Evolutionary conservation across 2,113 vertebrate genomes (phyloP).

Genomic region (Corythaixoides concolor): DNA sequence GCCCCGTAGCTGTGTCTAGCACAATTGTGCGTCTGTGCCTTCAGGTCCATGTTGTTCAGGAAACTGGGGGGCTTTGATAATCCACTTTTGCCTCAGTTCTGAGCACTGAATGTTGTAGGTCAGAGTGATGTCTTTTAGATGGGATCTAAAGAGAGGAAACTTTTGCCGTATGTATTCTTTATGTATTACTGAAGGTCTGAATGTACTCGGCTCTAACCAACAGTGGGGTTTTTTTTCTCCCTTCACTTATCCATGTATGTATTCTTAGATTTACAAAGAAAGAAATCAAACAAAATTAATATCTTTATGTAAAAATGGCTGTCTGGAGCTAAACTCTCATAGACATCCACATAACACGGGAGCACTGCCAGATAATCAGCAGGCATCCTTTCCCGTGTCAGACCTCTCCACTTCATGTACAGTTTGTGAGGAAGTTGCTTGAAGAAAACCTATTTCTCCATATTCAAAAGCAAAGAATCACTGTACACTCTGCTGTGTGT

Average conservation of each 20-base stretch:
- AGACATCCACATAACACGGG: neutral
- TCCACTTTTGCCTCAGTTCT: neutral
- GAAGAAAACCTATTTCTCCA: neutral
- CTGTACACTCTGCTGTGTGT: neutral
- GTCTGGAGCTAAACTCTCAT: neutral
- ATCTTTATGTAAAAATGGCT: neutral
- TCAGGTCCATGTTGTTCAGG: neutral
- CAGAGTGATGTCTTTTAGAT: neutral
- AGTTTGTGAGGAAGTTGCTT: neutral
- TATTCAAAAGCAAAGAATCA: neutral
- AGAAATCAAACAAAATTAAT: neutral
- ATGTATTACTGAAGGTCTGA: neutral
- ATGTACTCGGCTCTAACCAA: neutral
- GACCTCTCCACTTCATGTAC: neutral
- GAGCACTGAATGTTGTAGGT: neutral
- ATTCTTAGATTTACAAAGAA: neutral
- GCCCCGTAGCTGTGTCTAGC: neutral
- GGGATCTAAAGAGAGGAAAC: neutral
- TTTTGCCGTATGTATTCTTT: neutral
- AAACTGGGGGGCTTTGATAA: neutral
- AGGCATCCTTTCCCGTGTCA: neutral
- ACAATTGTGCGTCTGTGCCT: neutral
- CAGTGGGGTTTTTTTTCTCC: neutral
- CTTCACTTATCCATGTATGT: neutral
- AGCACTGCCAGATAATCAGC: neutral